Evolutionary conservation across 2,888 invertebrate genomes (phyloP), one percentile per base, ranked within the genome.

Genomic region (Diaperis boleti): DNA sequence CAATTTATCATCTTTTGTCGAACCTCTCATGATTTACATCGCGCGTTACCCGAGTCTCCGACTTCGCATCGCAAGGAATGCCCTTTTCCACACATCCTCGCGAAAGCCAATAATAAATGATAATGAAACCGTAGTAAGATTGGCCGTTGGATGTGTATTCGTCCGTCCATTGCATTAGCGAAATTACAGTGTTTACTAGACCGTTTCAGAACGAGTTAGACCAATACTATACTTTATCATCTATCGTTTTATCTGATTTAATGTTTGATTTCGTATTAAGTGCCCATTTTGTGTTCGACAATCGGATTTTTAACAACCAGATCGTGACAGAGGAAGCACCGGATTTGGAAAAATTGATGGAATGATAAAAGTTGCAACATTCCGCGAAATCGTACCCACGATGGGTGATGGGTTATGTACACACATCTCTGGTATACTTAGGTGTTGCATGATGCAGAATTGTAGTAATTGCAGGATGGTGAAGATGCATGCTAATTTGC

Each of bases 101-200:
- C 39, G 33, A 55, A 49, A 49, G n/a, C 31, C 49, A 52, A 52
- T 35, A 49, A 49, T 52, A 54, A 44, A 55, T 31, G 33, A 55
- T 31, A 55, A 31, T 55, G 42, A 42, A 55, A n/a, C 10, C 44
- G 42, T 33, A 20, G 37, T 15, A 50, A 50, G 50, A 50, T 50
- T 35, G 42, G 17, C 31, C 55, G 45, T 35, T 41, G 41, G 14
- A 52, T 52, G 47, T 59, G 44, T 60, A 42, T 52, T 44, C 52
- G 20, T 59, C 39, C 42, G 15, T 60, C 41, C 55, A 62, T 62
- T 62, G 68, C 66, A 67, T 68, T 67, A 64, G 65, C 63, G 56
- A 67, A 71, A 71, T 71, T 69, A 71, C 66, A 62, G 69, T 69
- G 68, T 68, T 69, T 71, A 71, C 62, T 67, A 61, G 68, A 71